phyloP scores from a whole-genome alignment of 1,140 invertebrate species.

The Belonocnema kinseyi region DNA sequence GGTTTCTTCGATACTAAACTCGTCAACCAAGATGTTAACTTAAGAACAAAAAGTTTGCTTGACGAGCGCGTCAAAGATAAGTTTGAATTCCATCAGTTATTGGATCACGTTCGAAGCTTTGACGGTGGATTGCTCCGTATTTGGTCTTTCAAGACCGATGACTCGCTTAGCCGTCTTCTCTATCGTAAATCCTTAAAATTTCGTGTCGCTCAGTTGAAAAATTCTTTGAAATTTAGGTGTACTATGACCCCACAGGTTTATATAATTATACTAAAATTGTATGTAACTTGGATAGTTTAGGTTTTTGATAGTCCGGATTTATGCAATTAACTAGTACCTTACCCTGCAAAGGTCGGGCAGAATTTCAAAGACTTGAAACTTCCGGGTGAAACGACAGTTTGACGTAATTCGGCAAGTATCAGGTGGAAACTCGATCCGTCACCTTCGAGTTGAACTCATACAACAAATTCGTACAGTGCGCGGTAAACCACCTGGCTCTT shows the following conservation, averaged over 20 bases:
- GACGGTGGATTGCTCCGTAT: not conserved
- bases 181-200: not conserved
- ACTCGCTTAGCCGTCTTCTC: not conserved
- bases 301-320: not conserved
- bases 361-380: constrained; percentile 64
- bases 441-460: constrained; percentile 47
- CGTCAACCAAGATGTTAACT: not conserved
- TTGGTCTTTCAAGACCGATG: not conserved
- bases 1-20: not conserved
- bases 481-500: constrained; percentile 57
- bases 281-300: too few relatives aligned
- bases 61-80: constrained; percentile 49
- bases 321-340: constrained; percentile 52
- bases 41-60: not conserved
- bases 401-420: constrained; percentile 63
- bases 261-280: too few relatives aligned
- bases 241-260: too few relatives aligned
- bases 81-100: constrained; percentile 56
- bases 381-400: constrained; percentile 64
- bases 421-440: constrained; percentile 45
- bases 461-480: constrained; percentile 55
- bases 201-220: too few relatives aligned
- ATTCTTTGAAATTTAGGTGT: too few relatives aligned
- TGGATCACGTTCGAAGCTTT: constrained; percentile 41
- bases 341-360: constrained; percentile 47